Conservation (phyloP, 2,888 invertebrate genomes). For the Actias luna region DNA sequence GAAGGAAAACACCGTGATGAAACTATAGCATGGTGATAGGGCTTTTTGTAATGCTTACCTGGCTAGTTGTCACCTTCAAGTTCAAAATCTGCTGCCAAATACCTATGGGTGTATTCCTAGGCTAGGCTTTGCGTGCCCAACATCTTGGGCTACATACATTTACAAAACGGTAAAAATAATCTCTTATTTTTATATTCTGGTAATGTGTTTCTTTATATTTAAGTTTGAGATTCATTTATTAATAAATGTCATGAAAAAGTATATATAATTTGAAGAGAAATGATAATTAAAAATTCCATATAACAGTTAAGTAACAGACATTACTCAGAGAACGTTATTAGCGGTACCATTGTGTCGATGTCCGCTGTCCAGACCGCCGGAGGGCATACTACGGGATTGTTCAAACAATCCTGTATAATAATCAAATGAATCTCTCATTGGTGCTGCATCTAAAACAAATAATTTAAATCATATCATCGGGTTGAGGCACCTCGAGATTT, state of each 20-base stretch:
- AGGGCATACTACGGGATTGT: slow-evolving; percentile 32
- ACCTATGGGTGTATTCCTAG: too few species aligned
- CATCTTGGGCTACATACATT: too few species aligned
- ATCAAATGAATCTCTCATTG: slow-evolving; percentile 62
- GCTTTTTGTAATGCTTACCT: too few species aligned
- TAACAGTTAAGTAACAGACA: slow-evolving; percentile 11
- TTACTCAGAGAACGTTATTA: slow-evolving; percentile 35
- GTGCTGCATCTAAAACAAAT: slow-evolving; percentile 67
- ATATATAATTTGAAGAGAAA: background rate
- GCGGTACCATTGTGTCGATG: slow-evolving; percentile 38
- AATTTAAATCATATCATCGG: slow-evolving; percentile 65
- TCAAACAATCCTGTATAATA: slow-evolving; percentile 50
- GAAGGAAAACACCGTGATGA: too few species aligned
- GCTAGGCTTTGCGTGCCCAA: too few species aligned
- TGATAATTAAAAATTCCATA: slow-evolving; percentile 23
- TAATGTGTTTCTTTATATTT: too few species aligned
- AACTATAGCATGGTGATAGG: too few species aligned
- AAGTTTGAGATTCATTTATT: background rate
- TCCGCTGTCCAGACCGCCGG: slow-evolving; percentile 41
- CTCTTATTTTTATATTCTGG: too few species aligned
- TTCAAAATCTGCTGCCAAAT: too few species aligned
- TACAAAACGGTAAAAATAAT: too few species aligned
- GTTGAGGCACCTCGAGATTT: slow-evolving; percentile 51
- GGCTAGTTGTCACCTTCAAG: too few species aligned
- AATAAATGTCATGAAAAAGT: background rate